A percentile compares a stretch with the other conserved stretches of the same genome.
phyloP scores from a whole-genome alignment of 2,888 invertebrate species.

The Diplazon laetatorius region DNA sequence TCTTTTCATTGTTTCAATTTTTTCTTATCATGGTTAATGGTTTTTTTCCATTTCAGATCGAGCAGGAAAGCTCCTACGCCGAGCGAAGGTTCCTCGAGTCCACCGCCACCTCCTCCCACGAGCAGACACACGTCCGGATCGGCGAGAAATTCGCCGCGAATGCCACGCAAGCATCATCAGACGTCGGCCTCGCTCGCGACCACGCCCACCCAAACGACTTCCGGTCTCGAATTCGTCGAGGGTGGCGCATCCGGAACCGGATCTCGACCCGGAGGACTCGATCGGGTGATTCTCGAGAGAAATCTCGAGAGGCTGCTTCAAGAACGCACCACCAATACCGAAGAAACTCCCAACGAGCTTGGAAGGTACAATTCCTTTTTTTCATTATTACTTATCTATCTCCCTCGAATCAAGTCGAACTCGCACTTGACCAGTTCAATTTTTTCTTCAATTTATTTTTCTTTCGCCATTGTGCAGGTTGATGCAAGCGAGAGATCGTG shows the following conservation, averaged over 20 bases:
- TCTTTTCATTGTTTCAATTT: no score
- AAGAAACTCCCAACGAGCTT: slow-evolving; percentile 77
- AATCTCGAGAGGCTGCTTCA: slow-evolving; percentile 86
- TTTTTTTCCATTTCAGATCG: slow-evolving; percentile 47
- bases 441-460: no score
- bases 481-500: slow-evolving; percentile 84
- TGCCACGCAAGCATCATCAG: slow-evolving; percentile 83
- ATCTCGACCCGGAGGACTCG: slow-evolving; percentile 83
- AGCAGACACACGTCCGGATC: slow-evolving; percentile 80
- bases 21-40: no score
- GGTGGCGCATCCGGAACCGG: slow-evolving; percentile 69
- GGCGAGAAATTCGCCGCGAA: slow-evolving; percentile 83
- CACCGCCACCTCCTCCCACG: slow-evolving; percentile 84
- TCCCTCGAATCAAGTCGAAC: no score
- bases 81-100: slow-evolving; percentile 83
- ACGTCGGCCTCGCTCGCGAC: slow-evolving; percentile 76
- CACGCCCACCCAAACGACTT: slow-evolving; percentile 76
- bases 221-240: slow-evolving; percentile 71
- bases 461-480: slow-evolving; percentile 77
- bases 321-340: slow-evolving; percentile 81
- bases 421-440: no score
- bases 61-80: slow-evolving; percentile 82
- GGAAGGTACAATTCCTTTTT: slow-evolving; percentile 73
- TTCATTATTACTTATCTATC: slow-evolving; percentile 5
- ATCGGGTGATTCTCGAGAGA: slow-evolving; percentile 87